Conservation (phyloP, 2,888 invertebrate species). For the Athalia rosae region DNA sequence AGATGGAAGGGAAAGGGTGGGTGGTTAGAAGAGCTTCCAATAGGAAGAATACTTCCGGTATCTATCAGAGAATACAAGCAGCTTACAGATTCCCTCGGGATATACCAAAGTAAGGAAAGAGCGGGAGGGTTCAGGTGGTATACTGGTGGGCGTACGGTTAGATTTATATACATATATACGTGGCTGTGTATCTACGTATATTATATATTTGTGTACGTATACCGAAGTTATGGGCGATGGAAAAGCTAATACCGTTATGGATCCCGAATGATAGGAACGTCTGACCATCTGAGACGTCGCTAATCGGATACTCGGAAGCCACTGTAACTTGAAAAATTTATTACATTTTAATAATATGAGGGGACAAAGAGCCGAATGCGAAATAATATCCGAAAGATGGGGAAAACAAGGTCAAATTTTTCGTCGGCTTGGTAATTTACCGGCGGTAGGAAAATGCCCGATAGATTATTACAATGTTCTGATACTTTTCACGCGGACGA, state of each 20-base stretch:
- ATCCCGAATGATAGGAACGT: constrained; percentile 48
- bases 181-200: background rate
- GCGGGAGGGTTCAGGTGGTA: background rate
- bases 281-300: constrained; percentile 56
- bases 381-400: background rate
- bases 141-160: no score
- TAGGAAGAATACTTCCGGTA: constrained; percentile 57
- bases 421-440: background rate
- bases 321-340: constrained; percentile 44
- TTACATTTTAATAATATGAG: constrained; percentile 3
- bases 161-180: background rate
- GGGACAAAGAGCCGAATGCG: background rate
- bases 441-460: constrained; percentile 7
- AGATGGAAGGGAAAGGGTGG: constrained; percentile 34
- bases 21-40: constrained; percentile 48
- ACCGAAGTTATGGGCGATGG: background rate
- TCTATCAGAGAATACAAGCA: constrained; percentile 46
- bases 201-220: background rate
- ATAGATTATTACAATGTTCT: constrained; percentile 22
- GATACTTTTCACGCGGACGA: constrained; percentile 3
- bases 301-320: constrained; percentile 61
- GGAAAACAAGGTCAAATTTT: background rate
- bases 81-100: constrained; percentile 45
- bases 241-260: constrained; percentile 48
- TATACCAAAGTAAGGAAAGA: background rate